Evolutionary conservation across 2,113 vertebrate species (phyloP).

Genomic region (Cebus imitator): DNA sequence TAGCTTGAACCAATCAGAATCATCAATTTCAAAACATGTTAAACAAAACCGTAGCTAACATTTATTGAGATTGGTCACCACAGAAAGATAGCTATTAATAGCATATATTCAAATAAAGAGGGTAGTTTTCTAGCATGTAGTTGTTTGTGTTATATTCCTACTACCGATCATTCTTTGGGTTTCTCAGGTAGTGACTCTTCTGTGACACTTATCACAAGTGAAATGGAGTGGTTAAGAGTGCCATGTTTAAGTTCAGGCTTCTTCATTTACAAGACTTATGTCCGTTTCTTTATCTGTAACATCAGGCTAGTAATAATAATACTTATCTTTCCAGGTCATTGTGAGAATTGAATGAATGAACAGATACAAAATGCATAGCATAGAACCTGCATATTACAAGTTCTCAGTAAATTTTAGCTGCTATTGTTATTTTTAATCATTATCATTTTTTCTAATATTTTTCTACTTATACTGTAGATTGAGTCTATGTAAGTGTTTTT

Average conservation of each 20-base stretch:
- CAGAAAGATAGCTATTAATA: not conserved
- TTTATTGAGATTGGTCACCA: not conserved
- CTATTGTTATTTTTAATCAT: not conserved
- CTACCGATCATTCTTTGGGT: not conserved
- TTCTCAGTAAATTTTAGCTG: not conserved
- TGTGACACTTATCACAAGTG: not conserved
- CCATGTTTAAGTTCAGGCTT: not conserved
- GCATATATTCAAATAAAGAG: constrained; percentile 4
- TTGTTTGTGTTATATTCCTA: not conserved
- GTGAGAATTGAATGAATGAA: not conserved
- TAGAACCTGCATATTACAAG: not conserved
- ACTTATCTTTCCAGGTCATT: not conserved
- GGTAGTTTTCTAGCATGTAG: not conserved
- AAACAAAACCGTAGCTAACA: not conserved
- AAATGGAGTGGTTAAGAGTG: not conserved
- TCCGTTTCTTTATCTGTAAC: not conserved
- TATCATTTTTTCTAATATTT: not conserved
- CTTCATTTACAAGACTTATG: rapidly evolving
- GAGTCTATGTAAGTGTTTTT: not conserved
- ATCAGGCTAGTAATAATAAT: not conserved
- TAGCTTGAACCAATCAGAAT: not conserved
- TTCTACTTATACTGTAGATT: not conserved
- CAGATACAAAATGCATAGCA: not conserved
- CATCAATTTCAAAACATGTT: not conserved
- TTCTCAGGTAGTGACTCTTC: not conserved